Evolutionary conservation across 2,888 invertebrate species (phyloP), one percentile per base, ranked within the genome.

Genomic region (Polyommatus iphigenia): DNA sequence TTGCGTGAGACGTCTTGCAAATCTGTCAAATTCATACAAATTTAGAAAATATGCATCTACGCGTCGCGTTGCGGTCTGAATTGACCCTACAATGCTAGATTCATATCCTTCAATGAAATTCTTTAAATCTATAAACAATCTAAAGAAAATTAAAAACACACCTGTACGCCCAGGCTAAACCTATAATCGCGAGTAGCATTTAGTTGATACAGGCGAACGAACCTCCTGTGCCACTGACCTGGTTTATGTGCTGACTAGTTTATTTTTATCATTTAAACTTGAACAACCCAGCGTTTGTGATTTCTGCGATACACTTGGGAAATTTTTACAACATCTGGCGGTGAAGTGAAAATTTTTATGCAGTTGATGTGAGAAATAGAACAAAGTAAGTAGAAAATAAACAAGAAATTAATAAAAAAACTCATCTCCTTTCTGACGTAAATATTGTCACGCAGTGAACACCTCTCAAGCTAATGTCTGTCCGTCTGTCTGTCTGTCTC

Each of bases 261-360:
- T 73, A 73, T 73, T 73, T 46, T 73, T 73, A 50, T 73, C 50
- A 50, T 46, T 50, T 73, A 50, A 24, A 73, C 73, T 73, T 67
- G 62, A 67, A 72, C 36, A 32, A 32, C 36, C 36, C 36, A 46
- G 72, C 20, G n/a, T 36, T n/a, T 72, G 46, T 72, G 72, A 72
- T 72, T 36, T 36, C 41, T 41, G 41, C 41, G 41, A 67, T 29
- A 67, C 62, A 29, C 62, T 67, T 24, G 29, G 24, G 62, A 29
- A 59, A 59, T 20, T 20, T 59, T 59, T 59, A 59, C n/a, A 59
- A 59, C 59, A 20, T 59, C 59, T 59, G 59, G 20, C 8, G 59
- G 59, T 6, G 59, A 59, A 59, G 59, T 24, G 20, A 10, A 3
- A 59, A 59, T 59, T 59, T 59, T 57, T 57, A 57, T 57, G 57